These are phyloP conservation scores for Sciaenops ocellatus DNA, from an alignment of 2,797 vertebrate species.

Conservation along the genomic window DNA sequence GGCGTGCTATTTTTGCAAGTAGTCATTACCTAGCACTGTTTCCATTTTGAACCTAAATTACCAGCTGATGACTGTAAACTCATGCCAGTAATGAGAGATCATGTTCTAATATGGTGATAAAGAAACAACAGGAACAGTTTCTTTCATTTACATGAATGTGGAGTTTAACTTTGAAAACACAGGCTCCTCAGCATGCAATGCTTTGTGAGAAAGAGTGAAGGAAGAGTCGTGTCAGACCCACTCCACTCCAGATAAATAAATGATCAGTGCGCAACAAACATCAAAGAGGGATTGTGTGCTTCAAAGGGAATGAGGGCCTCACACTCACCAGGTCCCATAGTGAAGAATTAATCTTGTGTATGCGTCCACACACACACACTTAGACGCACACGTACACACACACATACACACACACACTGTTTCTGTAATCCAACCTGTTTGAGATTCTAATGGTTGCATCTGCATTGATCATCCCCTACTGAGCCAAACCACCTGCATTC, in stretches of 20 bases:
- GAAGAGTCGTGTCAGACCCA: constrained; percentile 68
- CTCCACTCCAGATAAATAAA: constrained; percentile 82
- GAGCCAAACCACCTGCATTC: constrained; percentile 33
- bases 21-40: constrained; percentile 42
- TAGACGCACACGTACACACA: constrained; percentile 1
- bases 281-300: constrained; percentile 84
- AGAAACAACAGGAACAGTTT: neutral
- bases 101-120: neutral
- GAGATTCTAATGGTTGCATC: constrained; percentile 66
- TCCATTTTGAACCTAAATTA: constrained; percentile 44
- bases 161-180: constrained; percentile 52
- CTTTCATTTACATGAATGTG: constrained; percentile 29
- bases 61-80: constrained; percentile 41
- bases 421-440: constrained; percentile 60
- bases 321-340: constrained; percentile 60
- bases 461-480: constrained; percentile 60
- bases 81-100: constrained; percentile 3
- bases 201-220: constrained; percentile 55
- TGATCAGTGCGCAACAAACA: constrained; percentile 83
- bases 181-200: constrained; percentile 34
- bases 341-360: constrained; percentile 62
- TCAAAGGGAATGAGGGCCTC: constrained; percentile 80
- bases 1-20: constrained; percentile 56
- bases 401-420: constrained; percentile 31
- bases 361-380: constrained; percentile 11